A percentile compares a stretch with the other conserved stretches of the same genome.
phyloP scores from a whole-genome alignment of 2,888 invertebrate genomes.

The Amiota communis region DNA sequence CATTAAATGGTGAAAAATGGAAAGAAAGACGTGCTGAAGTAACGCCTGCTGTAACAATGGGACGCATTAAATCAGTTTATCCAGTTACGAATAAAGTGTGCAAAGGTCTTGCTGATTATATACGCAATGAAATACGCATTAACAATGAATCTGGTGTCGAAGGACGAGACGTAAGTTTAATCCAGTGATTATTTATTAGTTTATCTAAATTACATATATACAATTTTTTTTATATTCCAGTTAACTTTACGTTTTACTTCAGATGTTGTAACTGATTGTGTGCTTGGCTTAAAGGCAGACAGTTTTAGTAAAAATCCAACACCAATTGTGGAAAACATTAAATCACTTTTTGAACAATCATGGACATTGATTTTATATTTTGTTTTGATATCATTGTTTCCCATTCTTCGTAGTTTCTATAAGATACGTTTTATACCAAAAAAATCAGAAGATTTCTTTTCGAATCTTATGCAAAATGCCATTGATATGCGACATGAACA shows the following conservation, averaged over 20 bases:
- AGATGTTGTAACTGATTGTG: slow-evolving; percentile 73
- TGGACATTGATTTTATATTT: slow-evolving; percentile 50
- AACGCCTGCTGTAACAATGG: slow-evolving; percentile 74
- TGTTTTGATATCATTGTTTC: slow-evolving; percentile 56
- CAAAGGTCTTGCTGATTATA: slow-evolving; percentile 70
- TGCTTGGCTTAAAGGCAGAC: slow-evolving; percentile 73
- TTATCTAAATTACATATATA: too few species aligned
- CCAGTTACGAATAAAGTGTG: slow-evolving; percentile 73
- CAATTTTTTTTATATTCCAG: too few species aligned
- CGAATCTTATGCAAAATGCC: slow-evolving; percentile 57
- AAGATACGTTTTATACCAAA: slow-evolving; percentile 63
- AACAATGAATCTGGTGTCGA: slow-evolving; percentile 69
- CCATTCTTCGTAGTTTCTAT: slow-evolving; percentile 51
- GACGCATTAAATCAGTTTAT: slow-evolving; percentile 75
- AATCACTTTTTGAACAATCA: slow-evolving; percentile 60
- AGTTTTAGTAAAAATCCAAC: slow-evolving; percentile 68
- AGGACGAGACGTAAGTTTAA: slow-evolving; percentile 69
- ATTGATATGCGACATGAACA: slow-evolving; percentile 56
- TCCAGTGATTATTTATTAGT: background rate
- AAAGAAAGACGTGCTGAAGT: slow-evolving; percentile 73
- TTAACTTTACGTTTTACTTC: slow-evolving; percentile 70
- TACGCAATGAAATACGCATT: slow-evolving; percentile 64
- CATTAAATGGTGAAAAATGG: slow-evolving; percentile 74
- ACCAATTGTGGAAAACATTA: slow-evolving; percentile 63
- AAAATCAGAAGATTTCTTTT: slow-evolving; percentile 76